Base-by-base conservation (phyloP, 2,797 vertebrate species). In the Melanogrammus aeglefinus region DNA sequence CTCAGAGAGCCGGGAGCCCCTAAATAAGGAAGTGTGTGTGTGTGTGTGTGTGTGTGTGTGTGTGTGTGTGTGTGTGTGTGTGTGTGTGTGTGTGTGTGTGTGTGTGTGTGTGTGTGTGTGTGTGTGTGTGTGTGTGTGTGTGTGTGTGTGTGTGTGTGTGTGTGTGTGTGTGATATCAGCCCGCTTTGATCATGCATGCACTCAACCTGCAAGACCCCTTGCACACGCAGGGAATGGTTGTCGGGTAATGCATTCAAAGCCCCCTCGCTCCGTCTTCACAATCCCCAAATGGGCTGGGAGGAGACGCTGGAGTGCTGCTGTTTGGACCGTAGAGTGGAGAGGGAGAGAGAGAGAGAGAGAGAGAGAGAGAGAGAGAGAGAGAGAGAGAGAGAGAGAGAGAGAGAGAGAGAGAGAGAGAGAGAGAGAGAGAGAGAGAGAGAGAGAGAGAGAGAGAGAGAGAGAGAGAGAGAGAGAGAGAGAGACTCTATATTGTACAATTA, bases 221-320 rank as follows among this genome's bases (percentile, higher is more conserved):
- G 14, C 74, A 8, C 76, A 39, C 78, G 35, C 74, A 47, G 78
- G 51, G 74, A 77, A 10, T 7, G 57, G 47, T 51, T 13, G 47
- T 51, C 0, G 91, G 90, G 91, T 95, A 95, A 96, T 96, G 94
- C 94, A 92, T 94, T 94, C 93, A 94, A 85, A 80, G 80, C 84
- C 92, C 47, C 1, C 47, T 94, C 94, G 93, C 93, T 91, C 89
- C 87, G 82, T 89, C 87, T 86, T 80, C 86, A 78, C 91, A 92
- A 94, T 94, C 94, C 92, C 93, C 95, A 94, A 93, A 93, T 91
- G 94, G 94, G 95, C 93, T 89, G 91, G 94, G 90, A 63, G 87
- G 91, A 87, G 92, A 91, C 88, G 91, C 85, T 74, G n/a, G 96
- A 96, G 97, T 96, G 95, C 95, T 94, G 94, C 93, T 93, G 92